Percentiles rank a stretch among this genome's conserved stretches.
Evolutionary conservation across 2,888 invertebrate genomes (phyloP).

Genomic region (Dexiosoma caninum): DNA sequence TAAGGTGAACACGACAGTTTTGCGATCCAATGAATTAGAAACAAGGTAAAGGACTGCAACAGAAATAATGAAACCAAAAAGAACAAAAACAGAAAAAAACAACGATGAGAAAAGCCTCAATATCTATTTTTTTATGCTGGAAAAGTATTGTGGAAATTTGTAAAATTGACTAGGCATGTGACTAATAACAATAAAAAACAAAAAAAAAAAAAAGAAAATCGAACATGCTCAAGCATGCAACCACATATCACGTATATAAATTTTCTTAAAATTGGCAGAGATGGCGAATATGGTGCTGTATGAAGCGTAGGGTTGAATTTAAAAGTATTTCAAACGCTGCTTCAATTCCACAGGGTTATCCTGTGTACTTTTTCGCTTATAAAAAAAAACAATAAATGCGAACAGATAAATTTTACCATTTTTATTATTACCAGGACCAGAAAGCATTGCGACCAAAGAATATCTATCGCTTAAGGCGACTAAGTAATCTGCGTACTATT

Average conservation of each 20-base stretch:
- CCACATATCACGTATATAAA: slow-evolving; percentile 18
- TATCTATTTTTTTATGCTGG: slow-evolving; percentile 5
- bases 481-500: too few species aligned
- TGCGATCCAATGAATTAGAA: slow-evolving; percentile 69
- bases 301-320: background rate
- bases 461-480: too few species aligned
- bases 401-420: too few species aligned
- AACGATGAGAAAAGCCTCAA: background rate
- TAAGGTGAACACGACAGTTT: slow-evolving; percentile 67
- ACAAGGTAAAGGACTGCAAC: slow-evolving; percentile 66
- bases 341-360: too few species aligned
- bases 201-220: background rate
- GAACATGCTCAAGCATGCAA: slow-evolving; percentile 11
- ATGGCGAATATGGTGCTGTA: background rate
- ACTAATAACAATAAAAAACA: background rate
- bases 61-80: slow-evolving; percentile 1
- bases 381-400: too few species aligned
- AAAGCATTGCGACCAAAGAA: too few species aligned
- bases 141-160: slow-evolving; percentile 32
- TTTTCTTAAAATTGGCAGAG: slow-evolving; percentile 1
- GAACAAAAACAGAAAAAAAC: background rate
- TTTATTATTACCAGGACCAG: too few species aligned
- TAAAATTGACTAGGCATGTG: slow-evolving; percentile 45
- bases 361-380: too few species aligned
- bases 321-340: background rate